Evolutionary conservation across 2,113 vertebrate genomes (phyloP).

Genomic region (Phaetusa simplex): DNA sequence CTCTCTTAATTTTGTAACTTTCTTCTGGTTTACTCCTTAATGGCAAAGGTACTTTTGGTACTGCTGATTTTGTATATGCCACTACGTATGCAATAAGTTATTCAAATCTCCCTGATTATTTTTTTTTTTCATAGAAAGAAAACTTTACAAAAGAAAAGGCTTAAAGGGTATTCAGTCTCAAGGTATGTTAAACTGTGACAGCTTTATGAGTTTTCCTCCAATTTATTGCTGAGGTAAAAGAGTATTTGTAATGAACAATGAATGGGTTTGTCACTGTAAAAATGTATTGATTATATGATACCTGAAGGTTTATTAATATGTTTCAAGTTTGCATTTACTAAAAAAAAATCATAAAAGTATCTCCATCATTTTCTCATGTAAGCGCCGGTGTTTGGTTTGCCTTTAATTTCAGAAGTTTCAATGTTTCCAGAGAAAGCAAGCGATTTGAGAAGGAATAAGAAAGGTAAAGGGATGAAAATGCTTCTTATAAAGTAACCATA

Average conservation of each 20-base stretch:
- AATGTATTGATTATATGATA: not conserved
- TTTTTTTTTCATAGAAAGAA: not conserved
- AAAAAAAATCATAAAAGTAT: not conserved
- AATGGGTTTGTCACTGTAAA: not conserved
- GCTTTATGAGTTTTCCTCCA: not conserved
- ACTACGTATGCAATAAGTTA: not conserved
- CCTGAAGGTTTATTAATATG: not conserved
- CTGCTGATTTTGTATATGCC: not conserved
- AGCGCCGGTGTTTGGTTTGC: not conserved
- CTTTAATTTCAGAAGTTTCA: not conserved
- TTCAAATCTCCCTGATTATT: not conserved
- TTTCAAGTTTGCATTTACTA: not conserved
- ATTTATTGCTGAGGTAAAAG: not conserved
- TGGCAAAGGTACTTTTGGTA: not conserved
- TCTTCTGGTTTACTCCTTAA: not conserved
- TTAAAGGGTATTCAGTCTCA: not conserved
- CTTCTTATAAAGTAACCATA: not conserved
- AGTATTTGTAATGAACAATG: not conserved
- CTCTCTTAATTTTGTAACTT: not conserved
- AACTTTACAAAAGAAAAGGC: not conserved
- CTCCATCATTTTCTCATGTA: not conserved
- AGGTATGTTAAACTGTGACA: not conserved
- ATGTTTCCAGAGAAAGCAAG: not conserved
- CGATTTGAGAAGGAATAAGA: not conserved
- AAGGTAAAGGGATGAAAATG: not conserved